Base-by-base conservation (phyloP, 2,797 vertebrate species). In the Furcifer pardalis region DNA sequence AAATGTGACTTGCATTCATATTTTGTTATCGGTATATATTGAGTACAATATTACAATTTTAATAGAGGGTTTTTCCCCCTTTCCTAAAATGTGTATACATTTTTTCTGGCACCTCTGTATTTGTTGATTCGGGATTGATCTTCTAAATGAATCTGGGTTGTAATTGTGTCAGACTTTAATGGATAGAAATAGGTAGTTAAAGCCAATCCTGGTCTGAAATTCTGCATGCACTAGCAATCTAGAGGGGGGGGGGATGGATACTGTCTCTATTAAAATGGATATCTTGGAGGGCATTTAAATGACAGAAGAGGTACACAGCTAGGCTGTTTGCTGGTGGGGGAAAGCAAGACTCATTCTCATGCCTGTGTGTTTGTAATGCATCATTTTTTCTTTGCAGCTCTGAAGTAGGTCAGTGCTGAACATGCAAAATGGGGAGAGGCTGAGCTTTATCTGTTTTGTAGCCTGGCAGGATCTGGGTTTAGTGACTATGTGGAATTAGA, bases 401-500 rank as follows among this genome's bases (percentile, higher is more conserved):
- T 49, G 83, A 71, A 81, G 62, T 83, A 81, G 82, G 85, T 87
- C 68, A 79, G 85, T 85, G 52, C 62, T 77, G 78, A 84, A 77
- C 56, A 81, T 85, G 56, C 78, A 81, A 84, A 83, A 86, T 81
- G 89, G 90, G n/a, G 60, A 0, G 8, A 75, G 77, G 25, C 69
- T 44, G 65, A 56, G 35, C 32, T 77, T 81, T 72, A 63, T 75
- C 77, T 46, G 35, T 77, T 87, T 83, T 87, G 86, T 79, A 71
- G 44, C 40, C 52, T 0, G 0, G 4, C 82, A 81, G 46, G 76
- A 91, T 91, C 44, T 40, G 66, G 56, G 49, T 81, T 63, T 92
- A 78, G 72, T 83, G 90, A 46, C 32, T 88, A 90, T 81, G 88
- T 77, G 69, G 87, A 82, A 84, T 85, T 66, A 27, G 2, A 82